Percentiles rank a stretch among this genome's conserved stretches.
Conservation (phyloP, 2,888 invertebrate genomes). For the Pedicia rivosa region DNA sequence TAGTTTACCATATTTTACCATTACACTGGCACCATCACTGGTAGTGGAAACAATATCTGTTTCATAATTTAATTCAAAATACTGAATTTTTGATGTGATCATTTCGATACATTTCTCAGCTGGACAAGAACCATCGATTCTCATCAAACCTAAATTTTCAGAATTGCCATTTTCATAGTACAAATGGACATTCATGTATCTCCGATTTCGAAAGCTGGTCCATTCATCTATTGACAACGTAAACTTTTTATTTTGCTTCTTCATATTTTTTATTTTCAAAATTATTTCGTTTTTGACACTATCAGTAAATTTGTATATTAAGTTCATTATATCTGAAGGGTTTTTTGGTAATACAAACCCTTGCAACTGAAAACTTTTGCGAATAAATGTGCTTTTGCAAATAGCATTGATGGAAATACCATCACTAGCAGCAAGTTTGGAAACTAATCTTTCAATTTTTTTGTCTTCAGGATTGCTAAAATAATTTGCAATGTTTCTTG, state of each 20-base stretch:
- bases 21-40: not conserved
- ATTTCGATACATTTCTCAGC: slow-evolving; percentile 3
- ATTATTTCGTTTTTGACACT: slow-evolving; percentile 2
- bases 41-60: not conserved
- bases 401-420: slow-evolving; percentile 3
- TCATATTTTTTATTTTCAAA: not conserved
- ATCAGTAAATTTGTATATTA: not conserved
- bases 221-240: slow-evolving; percentile 6
- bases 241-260: slow-evolving; percentile 3
- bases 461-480: too few relatives aligned
- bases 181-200: slow-evolving; percentile 6
- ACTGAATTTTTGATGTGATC: not conserved
- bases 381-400: slow-evolving; percentile 1
- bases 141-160: slow-evolving; percentile 3
- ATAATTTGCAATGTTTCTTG: too few relatives aligned
- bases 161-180: slow-evolving; percentile 1
- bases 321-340: slow-evolving; percentile 1
- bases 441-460: not conserved
- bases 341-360: slow-evolving; percentile 3
- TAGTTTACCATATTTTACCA: slow-evolving; percentile 1
- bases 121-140: slow-evolving; percentile 2
- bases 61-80: not conserved
- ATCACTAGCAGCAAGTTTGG: slow-evolving; percentile 2
- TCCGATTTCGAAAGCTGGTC: slow-evolving; percentile 5
- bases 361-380: not conserved